A percentile compares a stretch with the other conserved stretches of the same genome.
These are phyloP conservation scores for Megaustenia siamemsis DNA, from an alignment of 2,888 invertebrate species.

Conservation along the genomic window DNA sequence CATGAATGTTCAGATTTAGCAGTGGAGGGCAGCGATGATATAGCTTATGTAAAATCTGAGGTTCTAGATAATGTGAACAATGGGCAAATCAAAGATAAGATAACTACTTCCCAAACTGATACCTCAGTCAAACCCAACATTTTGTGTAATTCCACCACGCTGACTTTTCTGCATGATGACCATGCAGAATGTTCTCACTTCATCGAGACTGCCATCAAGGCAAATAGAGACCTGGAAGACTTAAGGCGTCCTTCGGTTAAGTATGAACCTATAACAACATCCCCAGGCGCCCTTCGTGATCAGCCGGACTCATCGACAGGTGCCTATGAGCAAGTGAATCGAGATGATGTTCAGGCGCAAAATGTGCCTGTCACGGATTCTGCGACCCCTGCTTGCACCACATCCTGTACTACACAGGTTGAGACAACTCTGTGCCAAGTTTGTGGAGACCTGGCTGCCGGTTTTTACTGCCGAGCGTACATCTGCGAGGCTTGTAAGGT, in stretches of 20 bases:
- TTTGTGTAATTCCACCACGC: neutral
- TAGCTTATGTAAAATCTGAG: neutral
- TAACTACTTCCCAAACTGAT: neutral
- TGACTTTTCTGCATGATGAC: too few relatives aligned
- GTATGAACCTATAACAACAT: neutral
- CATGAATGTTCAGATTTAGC: neutral
- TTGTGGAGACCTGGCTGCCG: constrained; percentile 76
- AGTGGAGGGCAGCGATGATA: neutral
- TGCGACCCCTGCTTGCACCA: neutral
- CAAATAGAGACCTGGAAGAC: neutral
- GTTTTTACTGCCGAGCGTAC: constrained; percentile 79
- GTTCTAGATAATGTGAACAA: neutral
- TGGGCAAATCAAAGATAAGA: neutral
- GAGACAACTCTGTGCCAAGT: constrained; percentile 70
- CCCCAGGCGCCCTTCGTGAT: neutral
- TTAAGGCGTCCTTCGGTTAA: neutral
- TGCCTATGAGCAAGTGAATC: neutral
- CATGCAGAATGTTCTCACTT: neutral
- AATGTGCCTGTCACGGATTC: neutral
- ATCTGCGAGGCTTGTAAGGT: constrained; percentile 80
- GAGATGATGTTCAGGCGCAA: neutral
- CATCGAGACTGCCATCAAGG: neutral
- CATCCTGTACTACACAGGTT: neutral
- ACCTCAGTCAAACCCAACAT: neutral
- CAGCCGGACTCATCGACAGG: constrained; percentile 34